Evolutionary conservation across 2,113 vertebrate species (phyloP), one percentile per base, ranked within the genome.

Genomic region (Crotophaga sulcirostris): DNA sequence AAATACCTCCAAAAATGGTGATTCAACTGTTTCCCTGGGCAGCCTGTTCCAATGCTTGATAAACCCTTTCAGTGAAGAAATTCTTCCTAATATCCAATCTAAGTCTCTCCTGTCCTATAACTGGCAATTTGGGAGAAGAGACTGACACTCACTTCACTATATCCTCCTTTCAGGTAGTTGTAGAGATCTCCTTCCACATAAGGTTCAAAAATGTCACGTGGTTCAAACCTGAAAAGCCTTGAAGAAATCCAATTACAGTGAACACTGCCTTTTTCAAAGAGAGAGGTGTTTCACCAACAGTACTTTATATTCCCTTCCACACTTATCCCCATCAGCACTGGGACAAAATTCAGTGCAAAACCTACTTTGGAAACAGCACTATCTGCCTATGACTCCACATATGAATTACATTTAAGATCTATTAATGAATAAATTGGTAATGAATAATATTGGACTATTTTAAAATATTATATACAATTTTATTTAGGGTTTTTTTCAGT

Each of bases 81-180:
- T 47, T 38, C 26, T 55, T 47, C 82, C 21, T 28, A 33, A 21
- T 38, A 55, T 16, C 28, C 8, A 20, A 17, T 14, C 17, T 45
- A 13, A 73, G 36, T 12, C 23, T 81, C 23, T 14, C 8, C 55
- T 4, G 3, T 88, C 20, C 34, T 38, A 33, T 45, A 5, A 1
- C 15, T 21, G n/a, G 11, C 6, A n/a, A 36, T 10, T 19, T 56
- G 69, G 14, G 54, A 73, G 38, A 80, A 44, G 24, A 67, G 49
- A 68, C 9, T 3, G 4, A 59, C 25, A 10, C 2, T 3, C 8
- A 25, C 11, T 23, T 45, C 1, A 0, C 28, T 59, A 66, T 51
- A 84, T 21, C 8, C 21, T 36, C 7, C 42, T 56, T 34, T 84
- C 26, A 44, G 8, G 19, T 20, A 29, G 29, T 17, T 54, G 29